Conservation (phyloP, 2,113 vertebrate species). For the Corythaixoides concolor region DNA sequence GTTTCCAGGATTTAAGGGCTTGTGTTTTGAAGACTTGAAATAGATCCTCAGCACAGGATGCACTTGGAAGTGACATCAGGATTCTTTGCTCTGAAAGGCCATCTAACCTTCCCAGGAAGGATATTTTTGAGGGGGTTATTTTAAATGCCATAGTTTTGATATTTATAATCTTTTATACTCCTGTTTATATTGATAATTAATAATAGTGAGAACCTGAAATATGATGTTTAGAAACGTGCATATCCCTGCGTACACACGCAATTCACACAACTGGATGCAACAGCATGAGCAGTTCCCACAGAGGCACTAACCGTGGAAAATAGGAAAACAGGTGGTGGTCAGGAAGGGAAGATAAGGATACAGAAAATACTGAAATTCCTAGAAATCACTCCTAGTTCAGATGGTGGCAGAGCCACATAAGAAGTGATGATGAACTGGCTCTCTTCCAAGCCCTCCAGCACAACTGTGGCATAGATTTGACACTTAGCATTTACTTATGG, state of each 20-base stretch:
- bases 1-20: neutral
- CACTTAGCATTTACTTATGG: neutral
- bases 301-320: neutral
- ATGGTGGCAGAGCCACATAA: neutral
- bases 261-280: neutral
- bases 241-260: rapidly evolving
- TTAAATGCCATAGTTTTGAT: neutral
- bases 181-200: neutral
- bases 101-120: neutral
- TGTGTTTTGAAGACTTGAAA: neutral
- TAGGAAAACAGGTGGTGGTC: neutral
- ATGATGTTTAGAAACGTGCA: rapidly evolving
- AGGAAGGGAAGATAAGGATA: neutral
- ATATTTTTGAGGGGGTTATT: neutral
- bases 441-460: neutral
- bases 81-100: neutral
- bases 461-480: neutral
- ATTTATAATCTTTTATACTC: neutral
- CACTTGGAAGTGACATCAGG: neutral
- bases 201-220: neutral
- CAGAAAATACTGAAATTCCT: neutral
- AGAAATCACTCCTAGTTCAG: neutral
- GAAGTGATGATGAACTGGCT: rapidly evolving
- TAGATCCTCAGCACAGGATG: neutral
- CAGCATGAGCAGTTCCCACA: rapidly evolving